Conservation (phyloP, 2,113 vertebrate species). For the Calyptomena viridis region DNA sequence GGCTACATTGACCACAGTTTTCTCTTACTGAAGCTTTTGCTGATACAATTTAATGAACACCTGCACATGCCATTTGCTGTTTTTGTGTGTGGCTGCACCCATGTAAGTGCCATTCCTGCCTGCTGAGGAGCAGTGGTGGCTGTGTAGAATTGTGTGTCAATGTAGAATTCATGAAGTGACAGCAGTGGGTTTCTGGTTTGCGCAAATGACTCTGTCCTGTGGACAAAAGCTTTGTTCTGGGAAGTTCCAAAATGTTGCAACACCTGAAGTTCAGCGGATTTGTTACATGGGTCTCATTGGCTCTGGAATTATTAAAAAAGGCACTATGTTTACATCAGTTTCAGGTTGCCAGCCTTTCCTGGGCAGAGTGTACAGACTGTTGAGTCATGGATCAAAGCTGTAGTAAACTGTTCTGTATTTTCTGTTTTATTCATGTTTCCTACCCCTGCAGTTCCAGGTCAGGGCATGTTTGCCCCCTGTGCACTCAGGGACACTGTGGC, state of each 20-base stretch:
- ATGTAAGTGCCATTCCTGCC: neutral
- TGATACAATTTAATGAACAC: neutral
- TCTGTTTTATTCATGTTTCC: constrained; percentile 10
- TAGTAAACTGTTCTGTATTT: neutral
- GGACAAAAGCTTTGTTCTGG: neutral
- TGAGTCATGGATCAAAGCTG: constrained; percentile 11
- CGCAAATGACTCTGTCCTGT: neutral
- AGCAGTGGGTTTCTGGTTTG: neutral
- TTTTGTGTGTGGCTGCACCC: neutral
- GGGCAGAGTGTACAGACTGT: neutral
- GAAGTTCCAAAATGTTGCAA: neutral
- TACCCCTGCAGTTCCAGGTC: neutral
- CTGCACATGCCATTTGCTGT: neutral
- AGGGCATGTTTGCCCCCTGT: neutral
- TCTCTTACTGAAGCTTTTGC: neutral
- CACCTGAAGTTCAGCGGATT: neutral
- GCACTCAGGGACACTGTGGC: neutral
- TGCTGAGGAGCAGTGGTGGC: neutral
- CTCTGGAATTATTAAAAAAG: neutral
- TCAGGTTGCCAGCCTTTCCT: constrained; percentile 21
- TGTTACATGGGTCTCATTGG: neutral
- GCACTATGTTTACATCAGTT: constrained; percentile 22
- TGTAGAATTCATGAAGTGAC: neutral
- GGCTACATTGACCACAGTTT: neutral
- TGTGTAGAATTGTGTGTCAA: no score